Base-by-base conservation (phyloP, 2,888 invertebrate species). In the Sarcophaga variegata region DNA sequence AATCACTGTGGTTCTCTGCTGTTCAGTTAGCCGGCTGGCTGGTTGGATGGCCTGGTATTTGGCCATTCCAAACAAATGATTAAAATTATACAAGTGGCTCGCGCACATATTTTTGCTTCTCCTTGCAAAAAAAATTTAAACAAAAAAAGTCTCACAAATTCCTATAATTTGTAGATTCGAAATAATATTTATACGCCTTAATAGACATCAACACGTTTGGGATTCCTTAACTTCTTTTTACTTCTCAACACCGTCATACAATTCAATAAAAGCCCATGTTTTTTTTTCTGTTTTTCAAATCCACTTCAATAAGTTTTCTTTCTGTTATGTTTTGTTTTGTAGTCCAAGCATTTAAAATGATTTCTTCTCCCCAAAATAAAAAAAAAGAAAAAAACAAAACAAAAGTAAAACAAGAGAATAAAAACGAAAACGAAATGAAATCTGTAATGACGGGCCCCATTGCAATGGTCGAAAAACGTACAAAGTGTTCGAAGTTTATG, bases 151-250 rank as follows among this genome's bases (percentile, higher is more conserved):
- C 47, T 14, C 72, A 71, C 72, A n/a, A 84, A 82, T 85, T 81
- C 83, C 83, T 83, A 85, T 86, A 89, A 89, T 89, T 90, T 90
- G 89, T 88, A 81, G 71, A 76, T 76, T 79, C 62, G 81, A 87
- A 88, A 89, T 88, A 89, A 90, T 90, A 90, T 91, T 91, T 90
- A 90, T 91, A 90, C 90, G 90, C 90, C 90, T 90, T 91, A 91
- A 91, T 91, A 90, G 90, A 91, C 90, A 90, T 90, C 90, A 91
- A 90, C 90, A 90, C 90, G 90, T 90, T 89, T 88, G 85, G 63
- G 67, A 66, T 72, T 62, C 37, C 49, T 54, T 71, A 66, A 62
- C 64, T 37, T 59, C 10, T 5, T 14, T 66, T 67, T n/a, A 45
- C 27, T 75, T 84, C 75, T 84, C 84, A 81, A 81, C 84, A 84